Conservation (phyloP, 92 coral and sea anemone genomes). For the Virgularia gustaviana region DNA sequence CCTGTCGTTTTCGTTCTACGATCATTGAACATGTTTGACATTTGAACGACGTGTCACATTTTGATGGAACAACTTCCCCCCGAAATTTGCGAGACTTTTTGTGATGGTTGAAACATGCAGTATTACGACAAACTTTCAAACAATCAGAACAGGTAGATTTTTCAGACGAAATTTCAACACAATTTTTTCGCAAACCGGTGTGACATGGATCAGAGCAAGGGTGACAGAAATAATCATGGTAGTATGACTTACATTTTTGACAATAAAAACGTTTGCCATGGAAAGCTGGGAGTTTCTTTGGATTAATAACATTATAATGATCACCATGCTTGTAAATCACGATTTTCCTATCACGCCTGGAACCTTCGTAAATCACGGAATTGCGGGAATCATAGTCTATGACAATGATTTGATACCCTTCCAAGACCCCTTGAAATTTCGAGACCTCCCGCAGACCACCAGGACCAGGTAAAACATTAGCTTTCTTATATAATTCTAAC, state of each 20-base stretch:
- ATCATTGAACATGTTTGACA: not conserved
- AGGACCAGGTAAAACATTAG: not conserved
- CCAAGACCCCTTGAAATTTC: not conserved
- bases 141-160: slow-evolving; percentile 28
- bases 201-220: not conserved
- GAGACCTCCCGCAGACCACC: not conserved
- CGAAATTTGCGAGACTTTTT: not conserved
- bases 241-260: not conserved
- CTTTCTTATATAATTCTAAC: not conserved
- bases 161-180: not conserved
- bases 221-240: not conserved
- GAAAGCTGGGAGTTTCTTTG: not conserved
- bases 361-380: not conserved
- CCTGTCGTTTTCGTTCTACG: slow-evolving; percentile 1
- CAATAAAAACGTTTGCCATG: not conserved
- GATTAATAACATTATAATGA: not conserved
- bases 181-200: slow-evolving; percentile 18
- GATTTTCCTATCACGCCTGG: not conserved
- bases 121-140: slow-evolving; percentile 27
- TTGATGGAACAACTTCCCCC: not conserved
- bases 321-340: not conserved
- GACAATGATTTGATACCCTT: not conserved
- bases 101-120: slow-evolving; percentile 9
- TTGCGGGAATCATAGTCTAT: not conserved
- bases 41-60: slow-evolving; percentile 7